Percentiles rank a stretch among this genome's conserved stretches.
These are phyloP conservation scores for Microcaecilia unicolor DNA, from an alignment of 2,797 vertebrate genomes.

Conservation along the genomic window DNA sequence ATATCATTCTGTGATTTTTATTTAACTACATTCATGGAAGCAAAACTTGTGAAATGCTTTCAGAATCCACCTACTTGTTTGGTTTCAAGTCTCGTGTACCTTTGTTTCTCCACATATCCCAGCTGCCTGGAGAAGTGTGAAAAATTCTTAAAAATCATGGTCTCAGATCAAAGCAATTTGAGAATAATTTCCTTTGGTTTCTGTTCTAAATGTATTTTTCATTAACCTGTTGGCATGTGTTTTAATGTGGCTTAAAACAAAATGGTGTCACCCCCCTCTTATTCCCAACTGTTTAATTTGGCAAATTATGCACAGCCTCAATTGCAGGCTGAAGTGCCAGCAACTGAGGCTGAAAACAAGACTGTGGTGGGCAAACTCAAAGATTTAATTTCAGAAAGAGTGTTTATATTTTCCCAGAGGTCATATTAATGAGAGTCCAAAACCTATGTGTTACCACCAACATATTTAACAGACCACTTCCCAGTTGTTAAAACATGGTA, in stretches of 20 bases:
- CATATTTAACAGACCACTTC: slow-evolving; percentile 23
- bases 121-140: too few relatives aligned
- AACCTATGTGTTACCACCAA: slow-evolving; percentile 33
- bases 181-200: slow-evolving; percentile 8
- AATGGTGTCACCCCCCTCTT: slow-evolving; percentile 39
- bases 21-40: too few relatives aligned
- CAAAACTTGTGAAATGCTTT: too few relatives aligned
- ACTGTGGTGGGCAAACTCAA: slow-evolving; percentile 33
- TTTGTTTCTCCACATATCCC: too few relatives aligned
- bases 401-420: slow-evolving; percentile 48
- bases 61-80: too few relatives aligned
- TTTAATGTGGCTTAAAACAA: slow-evolving; percentile 36
- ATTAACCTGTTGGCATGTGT: too few relatives aligned
- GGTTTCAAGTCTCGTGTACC: too few relatives aligned
- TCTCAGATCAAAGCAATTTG: slow-evolving; percentile 13
- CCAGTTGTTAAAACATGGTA: slow-evolving; percentile 19
- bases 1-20: too few relatives aligned
- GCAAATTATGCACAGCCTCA: slow-evolving; percentile 34
- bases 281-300: slow-evolving; percentile 41
- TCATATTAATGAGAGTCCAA: slow-evolving; percentile 33
- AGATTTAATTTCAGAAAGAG: slow-evolving; percentile 37
- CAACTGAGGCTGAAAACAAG: slow-evolving; percentile 34
- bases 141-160: slow-evolving; percentile 11
- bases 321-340: slow-evolving; percentile 31
- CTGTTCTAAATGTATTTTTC: slow-evolving; percentile 10